Base-by-base conservation (phyloP, 2,888 invertebrate species). In the Lobophora halterata region DNA sequence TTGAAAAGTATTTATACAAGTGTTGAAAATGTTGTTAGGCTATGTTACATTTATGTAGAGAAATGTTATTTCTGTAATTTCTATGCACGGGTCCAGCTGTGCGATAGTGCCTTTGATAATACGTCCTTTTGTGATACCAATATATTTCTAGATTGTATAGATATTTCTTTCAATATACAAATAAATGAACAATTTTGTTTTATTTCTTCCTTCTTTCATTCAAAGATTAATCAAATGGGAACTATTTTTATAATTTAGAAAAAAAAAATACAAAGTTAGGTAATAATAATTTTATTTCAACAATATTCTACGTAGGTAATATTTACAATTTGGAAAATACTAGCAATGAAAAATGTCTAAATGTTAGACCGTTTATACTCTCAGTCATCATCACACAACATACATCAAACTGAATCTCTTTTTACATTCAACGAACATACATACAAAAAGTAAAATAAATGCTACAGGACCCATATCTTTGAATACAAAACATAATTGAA, bases 81-180 rank as follows among this genome's bases (percentile, higher is more conserved):
- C 44, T 52, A 46, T 40, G 26, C 29, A 39, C 36, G 19, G 32
- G 46, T 25, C 44, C 47, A 50, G 44, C 52, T 36, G 31, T 39
- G 53, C 51, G 55, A 59, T 38, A 80, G 83, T 85, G 86, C 83
- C 86, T 86, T 83, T 68, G 71, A 77, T 67, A 65, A 71, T 67
- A 77, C 82, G 83, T 85, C 85, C 83, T 78, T 73, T 79, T 86
- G 86, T 86, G 86, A 86, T 86, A 86, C 66, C 52, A 46, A 46
- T 55, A 53, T 78, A 74, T 71, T 80, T 79, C 80, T 83, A 80
- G 69, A 78, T 69, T 85, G 83, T 85, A 85, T 76, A 85, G 81
- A 78, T 72, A 82, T 79, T 78, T 77, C 81, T 80, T 82, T 77
- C 75, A 85, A 80, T 83, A 85, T 77, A 79, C 76, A 82, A 58